Percentiles rank a stretch among this genome's conserved stretches.
Conservation (phyloP, 2,888 invertebrate genomes). For the Amiota mariae region DNA sequence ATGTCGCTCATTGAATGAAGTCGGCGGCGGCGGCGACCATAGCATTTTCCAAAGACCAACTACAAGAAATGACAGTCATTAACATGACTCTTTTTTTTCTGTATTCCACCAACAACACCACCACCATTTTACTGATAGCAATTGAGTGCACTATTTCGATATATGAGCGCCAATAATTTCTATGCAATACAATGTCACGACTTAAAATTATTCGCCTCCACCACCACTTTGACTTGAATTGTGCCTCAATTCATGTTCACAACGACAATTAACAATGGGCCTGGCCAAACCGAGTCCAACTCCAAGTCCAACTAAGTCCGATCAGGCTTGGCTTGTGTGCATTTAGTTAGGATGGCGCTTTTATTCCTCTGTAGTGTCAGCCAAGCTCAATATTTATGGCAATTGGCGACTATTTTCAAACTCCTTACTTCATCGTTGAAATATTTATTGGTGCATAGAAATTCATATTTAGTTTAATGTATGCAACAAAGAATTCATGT, state of each 20-base stretch:
- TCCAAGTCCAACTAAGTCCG: conserved; percentile 7
- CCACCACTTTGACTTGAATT: not conserved
- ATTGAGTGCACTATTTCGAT: not conserved
- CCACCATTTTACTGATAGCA: not conserved
- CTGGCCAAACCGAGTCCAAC: no score
- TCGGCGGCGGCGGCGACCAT: not conserved
- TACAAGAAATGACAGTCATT: conserved; percentile 7
- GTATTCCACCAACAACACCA: no score
- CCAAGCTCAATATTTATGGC: conserved; percentile 14
- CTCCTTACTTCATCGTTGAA: conserved; percentile 1
- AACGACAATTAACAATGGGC: conserved; percentile 50
- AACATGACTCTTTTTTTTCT: not conserved
- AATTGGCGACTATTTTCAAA: not conserved
- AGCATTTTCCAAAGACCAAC: not conserved
- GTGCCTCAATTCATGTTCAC: conserved; percentile 37
- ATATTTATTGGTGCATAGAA: conserved; percentile 22
- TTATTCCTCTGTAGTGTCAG: conserved; percentile 20
- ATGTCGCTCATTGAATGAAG: not conserved
- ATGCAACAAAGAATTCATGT: not conserved
- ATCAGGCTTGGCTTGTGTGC: not conserved
- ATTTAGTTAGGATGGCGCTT: not conserved
- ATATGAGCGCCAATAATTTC: conserved; percentile 4
- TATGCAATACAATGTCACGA: not conserved
- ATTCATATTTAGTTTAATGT: conserved; percentile 11
- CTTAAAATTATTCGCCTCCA: conserved; percentile 1